Conservation (phyloP, 2,888 invertebrate species). For the Drosophila prolongata region DNA sequence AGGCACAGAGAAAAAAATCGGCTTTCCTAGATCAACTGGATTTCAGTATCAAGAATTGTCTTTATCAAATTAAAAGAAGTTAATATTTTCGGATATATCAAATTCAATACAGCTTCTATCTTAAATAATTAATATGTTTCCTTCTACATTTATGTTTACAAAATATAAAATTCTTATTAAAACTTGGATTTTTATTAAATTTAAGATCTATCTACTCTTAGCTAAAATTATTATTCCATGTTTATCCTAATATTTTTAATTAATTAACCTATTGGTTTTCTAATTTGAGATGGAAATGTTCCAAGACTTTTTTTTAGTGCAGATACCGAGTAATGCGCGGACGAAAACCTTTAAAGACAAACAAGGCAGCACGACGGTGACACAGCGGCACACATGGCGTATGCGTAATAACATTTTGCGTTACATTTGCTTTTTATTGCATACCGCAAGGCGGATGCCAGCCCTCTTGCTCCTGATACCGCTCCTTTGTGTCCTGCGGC, state of each 20-base stretch:
- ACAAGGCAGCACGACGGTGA: constrained; percentile 39
- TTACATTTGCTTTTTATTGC: constrained; percentile 80
- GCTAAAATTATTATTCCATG: no score
- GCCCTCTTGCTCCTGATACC: constrained; percentile 30
- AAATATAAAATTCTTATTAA: background rate
- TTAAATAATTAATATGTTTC: no score
- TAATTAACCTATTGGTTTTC: no score
- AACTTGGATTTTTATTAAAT: no score
- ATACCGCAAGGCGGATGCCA: constrained; percentile 70
- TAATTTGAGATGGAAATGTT: no score
- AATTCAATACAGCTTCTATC: no score
- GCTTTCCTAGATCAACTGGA: no score
- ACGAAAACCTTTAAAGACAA: constrained; percentile 57
- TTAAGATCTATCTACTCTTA: no score
- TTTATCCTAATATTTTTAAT: no score
- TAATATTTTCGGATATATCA: no score
- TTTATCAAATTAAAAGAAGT: no score
- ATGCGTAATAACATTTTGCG: constrained; percentile 78
- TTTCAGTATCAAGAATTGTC: no score
- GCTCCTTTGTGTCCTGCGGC: constrained; percentile 55
- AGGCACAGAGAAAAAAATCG: background rate
- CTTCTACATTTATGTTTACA: background rate
- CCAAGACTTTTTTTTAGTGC: background rate
- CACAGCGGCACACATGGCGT: constrained; percentile 61
- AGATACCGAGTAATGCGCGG: constrained; percentile 5